Conservation (phyloP, 2,113 vertebrate species). For the Crotalus tigris region DNA sequence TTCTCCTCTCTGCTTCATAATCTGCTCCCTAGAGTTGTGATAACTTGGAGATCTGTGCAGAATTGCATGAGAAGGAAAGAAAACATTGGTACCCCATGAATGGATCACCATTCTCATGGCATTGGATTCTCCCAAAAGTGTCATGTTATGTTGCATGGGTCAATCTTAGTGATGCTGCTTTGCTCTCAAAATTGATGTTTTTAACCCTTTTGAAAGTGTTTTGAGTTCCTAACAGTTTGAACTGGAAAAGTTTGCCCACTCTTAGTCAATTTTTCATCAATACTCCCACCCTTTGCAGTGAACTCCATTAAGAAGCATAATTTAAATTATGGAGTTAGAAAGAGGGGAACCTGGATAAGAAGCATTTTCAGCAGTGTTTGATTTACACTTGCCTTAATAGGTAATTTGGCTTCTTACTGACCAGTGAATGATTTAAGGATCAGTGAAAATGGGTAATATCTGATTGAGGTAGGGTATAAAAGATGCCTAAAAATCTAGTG, state of each 20-base stretch:
- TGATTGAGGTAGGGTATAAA: background rate
- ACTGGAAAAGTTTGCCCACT: background rate
- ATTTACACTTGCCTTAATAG: background rate
- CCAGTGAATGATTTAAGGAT: background rate
- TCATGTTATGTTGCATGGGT: background rate
- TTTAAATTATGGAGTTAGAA: background rate
- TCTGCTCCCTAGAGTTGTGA: background rate
- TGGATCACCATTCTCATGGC: background rate
- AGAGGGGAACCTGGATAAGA: background rate
- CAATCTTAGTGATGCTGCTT: background rate
- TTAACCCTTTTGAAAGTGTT: background rate
- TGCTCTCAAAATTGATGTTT: background rate
- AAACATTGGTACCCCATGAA: background rate
- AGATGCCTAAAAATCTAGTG: slow-evolving; percentile 17
- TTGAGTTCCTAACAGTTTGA: background rate
- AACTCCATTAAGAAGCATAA: accelerated
- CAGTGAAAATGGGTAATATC: background rate
- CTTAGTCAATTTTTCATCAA: background rate
- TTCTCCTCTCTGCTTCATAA: background rate
- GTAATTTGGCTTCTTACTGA: background rate
- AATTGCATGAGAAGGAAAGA: background rate
- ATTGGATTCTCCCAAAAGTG: background rate
- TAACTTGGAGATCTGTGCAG: background rate
- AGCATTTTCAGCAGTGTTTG: accelerated
- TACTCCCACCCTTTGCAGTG: background rate